These are phyloP conservation scores for Spisula solida DNA, from an alignment of 2,888 invertebrate genomes.

Conservation along the genomic window DNA sequence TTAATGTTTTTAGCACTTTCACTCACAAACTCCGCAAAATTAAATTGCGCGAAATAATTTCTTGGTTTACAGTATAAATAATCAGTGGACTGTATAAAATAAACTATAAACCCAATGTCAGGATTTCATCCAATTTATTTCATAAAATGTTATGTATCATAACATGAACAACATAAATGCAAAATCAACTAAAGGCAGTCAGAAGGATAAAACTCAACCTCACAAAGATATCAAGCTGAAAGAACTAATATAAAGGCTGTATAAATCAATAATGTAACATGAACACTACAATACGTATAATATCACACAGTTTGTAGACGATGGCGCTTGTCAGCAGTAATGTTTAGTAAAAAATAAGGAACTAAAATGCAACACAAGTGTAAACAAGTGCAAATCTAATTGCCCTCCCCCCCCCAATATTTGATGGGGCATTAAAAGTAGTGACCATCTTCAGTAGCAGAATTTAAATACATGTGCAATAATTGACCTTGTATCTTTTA, in stretches of 20 bases:
- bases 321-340: neutral
- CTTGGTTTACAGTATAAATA: no score
- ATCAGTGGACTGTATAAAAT: no score
- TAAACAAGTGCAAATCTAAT: no score
- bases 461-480: no score
- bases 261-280: neutral
- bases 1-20: no score
- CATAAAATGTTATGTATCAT: neutral
- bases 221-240: neutral
- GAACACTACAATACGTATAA: neutral
- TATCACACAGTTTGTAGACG: neutral
- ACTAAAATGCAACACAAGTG: no score
- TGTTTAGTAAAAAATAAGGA: neutral
- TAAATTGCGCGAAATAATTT: no score
- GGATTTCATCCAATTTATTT: slow-evolving; percentile 22
- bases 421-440: no score
- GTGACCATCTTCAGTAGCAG: no score
- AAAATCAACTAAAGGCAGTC: neutral
- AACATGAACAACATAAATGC: slow-evolving; percentile 17
- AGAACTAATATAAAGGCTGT: neutral
- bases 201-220: slow-evolving; percentile 1
- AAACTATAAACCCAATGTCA: neutral
- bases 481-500: no score
- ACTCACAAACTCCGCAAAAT: no score
- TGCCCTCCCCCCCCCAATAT: no score